Percentiles rank a stretch among this genome's conserved stretches.
These are phyloP conservation scores for Drosophila kepulauana DNA, from an alignment of 1,140 invertebrate genomes.

Conservation along the genomic window DNA sequence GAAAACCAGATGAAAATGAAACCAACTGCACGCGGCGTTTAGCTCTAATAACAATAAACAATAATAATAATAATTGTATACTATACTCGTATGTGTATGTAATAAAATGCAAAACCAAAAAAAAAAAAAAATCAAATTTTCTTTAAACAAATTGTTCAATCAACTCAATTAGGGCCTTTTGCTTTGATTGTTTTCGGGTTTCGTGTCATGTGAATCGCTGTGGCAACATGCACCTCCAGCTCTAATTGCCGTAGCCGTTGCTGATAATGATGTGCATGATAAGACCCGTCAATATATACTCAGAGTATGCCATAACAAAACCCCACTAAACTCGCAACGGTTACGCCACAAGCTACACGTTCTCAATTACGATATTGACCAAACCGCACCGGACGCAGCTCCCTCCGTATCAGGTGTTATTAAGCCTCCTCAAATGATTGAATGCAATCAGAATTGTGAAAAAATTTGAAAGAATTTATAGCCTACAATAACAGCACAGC, in stretches of 20 bases:
- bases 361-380: conserved; percentile 11
- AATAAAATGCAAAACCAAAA: conserved; percentile 23
- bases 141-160: background rate
- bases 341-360: conserved; percentile 11
- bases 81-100: conserved; percentile 42
- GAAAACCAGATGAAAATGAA: conserved; percentile 3
- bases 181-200: conserved; percentile 8
- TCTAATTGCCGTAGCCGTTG: conserved; percentile 21
- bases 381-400: background rate
- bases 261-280: conserved; percentile 28
- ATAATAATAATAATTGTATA: conserved; percentile 32
- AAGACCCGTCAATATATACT: conserved; percentile 7
- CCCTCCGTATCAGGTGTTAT: background rate
- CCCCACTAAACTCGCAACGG: background rate
- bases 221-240: conserved; percentile 18
- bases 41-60: conserved; percentile 19
- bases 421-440: background rate
- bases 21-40: conserved; percentile 27
- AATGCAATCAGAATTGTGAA: conserved; percentile 1
- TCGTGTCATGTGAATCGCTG: conserved; percentile 42
- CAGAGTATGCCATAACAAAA: too few relatives aligned
- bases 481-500: background rate
- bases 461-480: background rate
- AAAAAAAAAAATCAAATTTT: background rate
- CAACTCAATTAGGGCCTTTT: background rate